phyloP scores from a whole-genome alignment of 2,113 vertebrate species.

The Hippopotamus amphibius region DNA sequence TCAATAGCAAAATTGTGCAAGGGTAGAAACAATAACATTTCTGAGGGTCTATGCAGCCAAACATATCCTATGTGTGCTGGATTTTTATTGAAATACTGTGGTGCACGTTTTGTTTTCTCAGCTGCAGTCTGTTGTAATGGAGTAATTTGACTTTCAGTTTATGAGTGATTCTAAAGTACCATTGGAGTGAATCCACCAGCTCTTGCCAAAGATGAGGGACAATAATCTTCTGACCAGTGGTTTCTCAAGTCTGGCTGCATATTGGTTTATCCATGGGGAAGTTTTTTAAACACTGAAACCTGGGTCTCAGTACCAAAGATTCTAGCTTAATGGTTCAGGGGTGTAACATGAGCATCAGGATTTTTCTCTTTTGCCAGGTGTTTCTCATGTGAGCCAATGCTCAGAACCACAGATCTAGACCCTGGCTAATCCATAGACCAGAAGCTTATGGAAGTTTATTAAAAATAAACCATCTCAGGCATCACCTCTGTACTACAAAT shows the following conservation, averaged over 20 bases:
- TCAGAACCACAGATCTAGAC: background rate
- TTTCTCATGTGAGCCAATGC: background rate
- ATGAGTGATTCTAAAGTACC: conserved; percentile 61
- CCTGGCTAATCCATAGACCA: background rate
- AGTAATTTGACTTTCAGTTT: conserved; percentile 65
- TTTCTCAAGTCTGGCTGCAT: conserved; percentile 31
- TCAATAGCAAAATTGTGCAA: conserved; percentile 75
- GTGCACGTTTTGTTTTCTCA: conserved; percentile 76
- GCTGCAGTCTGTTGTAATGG: conserved; percentile 66
- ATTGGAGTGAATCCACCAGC: conserved; percentile 31
- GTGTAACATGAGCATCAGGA: background rate
- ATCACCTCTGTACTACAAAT: background rate
- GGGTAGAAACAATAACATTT: conserved; percentile 77
- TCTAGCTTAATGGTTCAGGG: conserved; percentile 18
- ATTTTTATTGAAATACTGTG: conserved; percentile 68
- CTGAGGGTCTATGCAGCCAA: conserved; percentile 67
- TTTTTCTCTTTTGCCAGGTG: background rate
- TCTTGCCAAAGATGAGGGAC: conserved; percentile 40
- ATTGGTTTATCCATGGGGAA: background rate
- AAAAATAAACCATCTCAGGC: background rate
- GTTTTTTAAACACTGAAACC: background rate
- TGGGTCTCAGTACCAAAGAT: background rate
- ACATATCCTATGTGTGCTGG: conserved; percentile 39
- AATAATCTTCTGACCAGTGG: background rate
- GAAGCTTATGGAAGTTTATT: background rate